Percentiles rank a stretch among this genome's conserved stretches.
Evolutionary conservation across 2,888 invertebrate species (phyloP).

Genomic region (Euclidia mi): DNA sequence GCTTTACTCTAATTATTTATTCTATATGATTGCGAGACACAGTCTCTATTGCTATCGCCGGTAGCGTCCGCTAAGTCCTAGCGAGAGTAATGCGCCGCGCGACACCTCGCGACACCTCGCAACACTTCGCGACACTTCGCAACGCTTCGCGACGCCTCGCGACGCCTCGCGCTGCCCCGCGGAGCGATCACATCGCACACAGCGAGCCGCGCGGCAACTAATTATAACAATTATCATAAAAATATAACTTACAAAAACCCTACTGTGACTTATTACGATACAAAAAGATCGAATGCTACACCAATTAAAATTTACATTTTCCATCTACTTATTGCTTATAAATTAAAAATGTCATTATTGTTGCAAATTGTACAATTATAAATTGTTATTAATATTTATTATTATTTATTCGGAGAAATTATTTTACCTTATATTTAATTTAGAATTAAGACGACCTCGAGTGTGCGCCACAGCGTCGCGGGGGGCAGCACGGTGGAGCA

Average conservation of each 20-base stretch:
- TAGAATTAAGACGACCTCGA: conserved; percentile 53
- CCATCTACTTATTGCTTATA: conserved; percentile 57
- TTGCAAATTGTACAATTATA: conserved; percentile 59
- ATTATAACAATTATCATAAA: conserved; percentile 55
- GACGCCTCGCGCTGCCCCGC: conserved; percentile 1
- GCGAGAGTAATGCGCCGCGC: conserved; percentile 34
- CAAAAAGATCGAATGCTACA: conserved; percentile 51
- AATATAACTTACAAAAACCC: conserved; percentile 58
- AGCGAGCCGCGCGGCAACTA: conserved; percentile 38
- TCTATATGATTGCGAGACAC: conserved; percentile 50
- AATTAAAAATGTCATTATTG: conserved; percentile 55
- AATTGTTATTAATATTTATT: conserved; percentile 40
- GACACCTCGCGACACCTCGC: neutral
- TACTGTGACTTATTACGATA: conserved; percentile 53
- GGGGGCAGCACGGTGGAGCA: conserved; percentile 12
- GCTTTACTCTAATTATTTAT: conserved; percentile 48
- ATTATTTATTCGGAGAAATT: conserved; percentile 50
- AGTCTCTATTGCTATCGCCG: conserved; percentile 49
- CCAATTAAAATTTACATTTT: conserved; percentile 49
- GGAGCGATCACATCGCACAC: conserved; percentile 43
- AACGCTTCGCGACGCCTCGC: conserved; percentile 4
- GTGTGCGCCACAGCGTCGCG: conserved; percentile 41
- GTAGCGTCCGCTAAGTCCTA: conserved; percentile 44
- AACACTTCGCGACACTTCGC: no score
- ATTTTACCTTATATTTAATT: conserved; percentile 59